phyloP scores from a whole-genome alignment of 2,888 invertebrate genomes.

The Drosophila nigricruria region DNA sequence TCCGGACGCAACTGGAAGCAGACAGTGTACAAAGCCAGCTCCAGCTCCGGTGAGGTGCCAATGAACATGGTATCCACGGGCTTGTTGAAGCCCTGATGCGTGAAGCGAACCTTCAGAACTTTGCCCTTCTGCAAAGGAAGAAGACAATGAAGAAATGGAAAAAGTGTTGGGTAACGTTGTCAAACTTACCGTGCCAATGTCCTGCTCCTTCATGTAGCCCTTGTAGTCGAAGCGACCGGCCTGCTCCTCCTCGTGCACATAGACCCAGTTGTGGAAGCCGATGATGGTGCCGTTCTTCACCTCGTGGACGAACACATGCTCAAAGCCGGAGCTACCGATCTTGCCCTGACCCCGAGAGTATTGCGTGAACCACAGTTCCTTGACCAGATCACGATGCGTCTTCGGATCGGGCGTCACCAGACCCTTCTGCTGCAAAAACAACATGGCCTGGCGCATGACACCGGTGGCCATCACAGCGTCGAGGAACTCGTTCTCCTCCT shows the following conservation, averaged over 20 bases:
- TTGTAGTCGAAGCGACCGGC: slow-evolving; percentile 91
- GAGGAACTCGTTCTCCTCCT: slow-evolving; percentile 92
- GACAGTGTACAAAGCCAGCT: slow-evolving; percentile 94
- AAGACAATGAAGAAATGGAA: not conserved
- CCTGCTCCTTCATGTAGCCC: slow-evolving; percentile 90
- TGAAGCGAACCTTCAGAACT: slow-evolving; percentile 90
- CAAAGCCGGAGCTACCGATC: slow-evolving; percentile 95
- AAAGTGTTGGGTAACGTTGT: not conserved
- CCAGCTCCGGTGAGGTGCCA: slow-evolving; percentile 95
- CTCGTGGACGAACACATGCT: slow-evolving; percentile 96
- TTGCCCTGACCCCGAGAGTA: slow-evolving; percentile 92
- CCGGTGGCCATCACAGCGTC: slow-evolving; percentile 91
- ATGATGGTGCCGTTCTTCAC: slow-evolving; percentile 91
- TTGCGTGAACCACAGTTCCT: slow-evolving; percentile 92
- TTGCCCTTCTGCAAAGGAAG: slow-evolving; percentile 89
- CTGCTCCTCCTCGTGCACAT: slow-evolving; percentile 91
- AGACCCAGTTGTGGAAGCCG: slow-evolving; percentile 97
- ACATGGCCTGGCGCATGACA: slow-evolving; percentile 89
- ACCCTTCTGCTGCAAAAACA: slow-evolving; percentile 87
- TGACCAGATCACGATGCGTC: slow-evolving; percentile 90
- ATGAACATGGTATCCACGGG: slow-evolving; percentile 92
- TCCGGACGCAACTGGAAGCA: slow-evolving; percentile 93
- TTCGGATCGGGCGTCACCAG: slow-evolving; percentile 88
- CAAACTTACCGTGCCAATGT: slow-evolving; percentile 90
- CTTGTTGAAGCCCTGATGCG: slow-evolving; percentile 90